Evolutionary conservation across 2,888 invertebrate species (phyloP), one percentile per base, ranked within the genome.

Genomic region (Eristalinus sepulchralis): DNA sequence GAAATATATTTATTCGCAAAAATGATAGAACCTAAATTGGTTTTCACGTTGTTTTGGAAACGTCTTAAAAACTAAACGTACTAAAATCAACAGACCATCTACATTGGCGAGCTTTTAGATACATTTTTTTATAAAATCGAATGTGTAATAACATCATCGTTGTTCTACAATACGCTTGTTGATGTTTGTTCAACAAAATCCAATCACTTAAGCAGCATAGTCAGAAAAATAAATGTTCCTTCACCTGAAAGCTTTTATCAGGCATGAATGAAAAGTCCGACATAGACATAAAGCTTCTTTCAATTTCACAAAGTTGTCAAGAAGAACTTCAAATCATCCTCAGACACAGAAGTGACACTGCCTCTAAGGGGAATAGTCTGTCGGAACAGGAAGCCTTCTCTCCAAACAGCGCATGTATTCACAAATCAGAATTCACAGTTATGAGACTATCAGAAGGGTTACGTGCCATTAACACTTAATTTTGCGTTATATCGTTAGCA

Each of bases 391-490:
- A n/a, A n/a, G 39, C 2, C n/a, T 39, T 1, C 13, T 3, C 2
- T 4, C n/a, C 36, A 11, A 39, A 10, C n/a, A 13, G 4, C 36
- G 36, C 1, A n/a, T 3, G 47, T 47, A 47, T 17, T 47, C 47
- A 17, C 47, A 47, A 47, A 47, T 47, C 47, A 47, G 17, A 47
- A 47, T 17, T 17, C 47, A 17, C 47, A 8, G 47, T n/a, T n/a
- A 17, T 17, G 47, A 47, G 47, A 17, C 47, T 47, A 47, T 47
- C 47, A 47, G 47, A 68, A 34, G 34, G 47, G 67, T 84, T 76
- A 81, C 81, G 85, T 81, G 85, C 60, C 22, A 70, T 70, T 77
- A 63, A 82, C 72, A 77, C 60, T 63, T 68, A 63, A 73, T 77
- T 31, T 34, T 34, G 53, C 62, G 67, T 72, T 77, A 31, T 59